These are phyloP conservation scores for Schizothorax lantsangensis DNA, from an alignment of 2,797 vertebrate genomes.

Conservation along the genomic window DNA sequence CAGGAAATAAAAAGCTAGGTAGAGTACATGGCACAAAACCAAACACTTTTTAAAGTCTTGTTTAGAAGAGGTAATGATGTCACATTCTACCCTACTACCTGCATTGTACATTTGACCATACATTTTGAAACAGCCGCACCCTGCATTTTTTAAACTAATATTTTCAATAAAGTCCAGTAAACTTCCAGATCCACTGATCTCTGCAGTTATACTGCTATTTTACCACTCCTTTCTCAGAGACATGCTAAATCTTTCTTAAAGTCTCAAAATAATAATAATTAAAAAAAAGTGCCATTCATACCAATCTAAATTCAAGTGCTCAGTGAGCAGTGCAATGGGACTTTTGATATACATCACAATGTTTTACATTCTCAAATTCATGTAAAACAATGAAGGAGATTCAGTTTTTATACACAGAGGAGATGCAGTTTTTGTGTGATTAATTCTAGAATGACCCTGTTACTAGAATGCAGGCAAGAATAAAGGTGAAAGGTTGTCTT, in stretches of 20 bases:
- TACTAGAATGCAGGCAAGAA: not conserved
- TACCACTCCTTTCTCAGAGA: not conserved
- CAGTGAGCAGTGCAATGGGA: conserved; percentile 31
- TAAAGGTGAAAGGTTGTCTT: not conserved
- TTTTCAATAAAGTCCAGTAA: not conserved
- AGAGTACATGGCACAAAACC: not conserved
- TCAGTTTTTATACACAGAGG: not conserved
- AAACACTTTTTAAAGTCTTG: conserved; percentile 1
- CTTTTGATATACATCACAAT: not conserved
- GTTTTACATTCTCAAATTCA: not conserved
- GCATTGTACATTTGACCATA: not conserved
- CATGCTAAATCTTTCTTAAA: not conserved
- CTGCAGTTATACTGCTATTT: conserved; percentile 24
- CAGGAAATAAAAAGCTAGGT: conserved; percentile 1
- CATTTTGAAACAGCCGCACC: not conserved
- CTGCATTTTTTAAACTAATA: not conserved
- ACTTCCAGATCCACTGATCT: not conserved
- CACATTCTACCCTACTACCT: not conserved
- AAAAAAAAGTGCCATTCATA: conserved; percentile 17
- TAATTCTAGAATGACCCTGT: not conserved
- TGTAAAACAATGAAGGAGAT: not conserved
- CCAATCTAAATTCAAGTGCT: conserved; percentile 27
- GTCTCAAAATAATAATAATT: not conserved
- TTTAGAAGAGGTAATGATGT: not conserved
- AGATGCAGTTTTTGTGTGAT: not conserved